phyloP scores from a whole-genome alignment of 2,888 invertebrate genomes.

The Rapana venosa region DNA sequence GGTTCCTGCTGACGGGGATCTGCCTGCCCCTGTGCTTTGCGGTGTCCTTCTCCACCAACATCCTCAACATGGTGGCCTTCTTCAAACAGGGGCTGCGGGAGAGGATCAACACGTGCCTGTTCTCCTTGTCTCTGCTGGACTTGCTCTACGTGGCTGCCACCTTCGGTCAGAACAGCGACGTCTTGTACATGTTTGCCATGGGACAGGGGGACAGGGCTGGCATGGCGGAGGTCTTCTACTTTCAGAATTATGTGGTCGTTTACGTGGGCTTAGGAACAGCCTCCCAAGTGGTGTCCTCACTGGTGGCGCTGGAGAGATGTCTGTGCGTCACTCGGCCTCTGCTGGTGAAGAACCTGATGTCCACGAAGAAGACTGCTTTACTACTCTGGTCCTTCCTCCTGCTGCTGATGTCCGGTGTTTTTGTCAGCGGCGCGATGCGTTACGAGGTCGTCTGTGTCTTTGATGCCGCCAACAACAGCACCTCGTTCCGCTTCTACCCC shows the following conservation, averaged over 20 bases:
- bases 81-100: not conserved
- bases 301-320: constrained; percentile 1
- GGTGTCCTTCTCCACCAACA: not conserved
- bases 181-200: not conserved
- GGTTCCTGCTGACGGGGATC: not conserved
- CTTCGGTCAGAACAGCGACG: not conserved
- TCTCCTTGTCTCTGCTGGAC: not conserved
- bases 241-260: not conserved
- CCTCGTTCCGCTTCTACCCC: not conserved
- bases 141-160: not conserved
- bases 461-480: not conserved
- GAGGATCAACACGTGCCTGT: constrained; percentile 17
- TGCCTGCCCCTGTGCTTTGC: not conserved
- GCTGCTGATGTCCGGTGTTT: not conserved
- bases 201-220: not conserved
- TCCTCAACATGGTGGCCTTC: constrained; percentile 14
- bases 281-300: not conserved
- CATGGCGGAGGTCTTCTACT: not conserved
- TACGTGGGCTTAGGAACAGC: not conserved
- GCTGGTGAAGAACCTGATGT: not conserved
- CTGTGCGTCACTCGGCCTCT: constrained; percentile 4
- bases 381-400: not conserved
- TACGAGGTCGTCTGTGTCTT: not conserved
- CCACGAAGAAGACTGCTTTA: not conserved
- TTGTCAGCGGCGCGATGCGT: not conserved